These are phyloP conservation scores for Eupithecia vulgata DNA, from an alignment of 2,888 invertebrate species.

Conservation along the genomic window DNA sequence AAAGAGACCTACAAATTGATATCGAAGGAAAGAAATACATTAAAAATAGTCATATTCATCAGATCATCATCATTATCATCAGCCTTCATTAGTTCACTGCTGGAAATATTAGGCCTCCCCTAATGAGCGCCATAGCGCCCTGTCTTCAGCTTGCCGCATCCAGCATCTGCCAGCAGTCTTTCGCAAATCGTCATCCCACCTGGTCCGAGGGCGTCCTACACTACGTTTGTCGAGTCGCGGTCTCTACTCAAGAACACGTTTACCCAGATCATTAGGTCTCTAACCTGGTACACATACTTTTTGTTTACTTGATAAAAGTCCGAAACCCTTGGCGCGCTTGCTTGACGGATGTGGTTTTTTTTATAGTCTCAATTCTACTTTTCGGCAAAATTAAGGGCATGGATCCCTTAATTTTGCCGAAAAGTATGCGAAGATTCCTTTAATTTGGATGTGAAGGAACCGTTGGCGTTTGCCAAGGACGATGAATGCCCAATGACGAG, in stretches of 20 bases:
- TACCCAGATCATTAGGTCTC: no score
- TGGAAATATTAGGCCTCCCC: no score
- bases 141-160: no score
- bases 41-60: not conserved
- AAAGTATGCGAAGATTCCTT: slow-evolving; percentile 58
- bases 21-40: not conserved
- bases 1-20: not conserved
- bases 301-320: not conserved
- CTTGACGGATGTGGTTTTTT: not conserved
- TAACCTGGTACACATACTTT: not conserved
- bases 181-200: no score
- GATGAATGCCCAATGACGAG: slow-evolving; percentile 47
- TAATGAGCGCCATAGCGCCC: no score
- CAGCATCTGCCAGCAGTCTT: no score
- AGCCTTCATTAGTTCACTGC: no score
- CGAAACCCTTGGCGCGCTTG: not conserved
- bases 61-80: no score
- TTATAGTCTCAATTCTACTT: slow-evolving; percentile 16
- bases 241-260: no score
- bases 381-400: slow-evolving; percentile 48
- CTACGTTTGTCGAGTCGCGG: no score
- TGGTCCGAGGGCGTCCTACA: no score
- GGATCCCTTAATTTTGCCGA: no score
- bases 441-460: slow-evolving; percentile 54
- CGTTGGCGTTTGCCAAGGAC: slow-evolving; percentile 44